Base-by-base conservation (phyloP, 2,797 vertebrate genomes). In the Eulemur rubriventer region DNA sequence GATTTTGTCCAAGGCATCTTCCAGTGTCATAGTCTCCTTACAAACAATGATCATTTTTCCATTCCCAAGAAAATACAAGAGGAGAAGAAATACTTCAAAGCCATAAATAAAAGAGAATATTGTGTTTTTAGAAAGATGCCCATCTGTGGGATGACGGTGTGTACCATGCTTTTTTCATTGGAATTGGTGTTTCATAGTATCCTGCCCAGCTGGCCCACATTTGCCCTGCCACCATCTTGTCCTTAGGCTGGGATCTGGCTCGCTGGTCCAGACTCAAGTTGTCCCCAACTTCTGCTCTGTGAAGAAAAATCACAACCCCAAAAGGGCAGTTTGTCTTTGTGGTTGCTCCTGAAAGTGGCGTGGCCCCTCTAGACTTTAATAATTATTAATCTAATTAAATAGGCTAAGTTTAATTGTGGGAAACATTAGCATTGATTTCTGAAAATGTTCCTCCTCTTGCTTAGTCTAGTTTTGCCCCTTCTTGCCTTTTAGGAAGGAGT, bases 211-310 rank as follows among this genome's bases (percentile, higher is more conserved):
- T 0, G 9, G 26, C 28, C 73, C 6, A 6, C 6, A 2, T 43
- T 33, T 59, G 59, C 11, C 41, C 8, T n/a, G 1, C 7, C 1
- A 6, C 20, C 63, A 1, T 28, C 12, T 24, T 33, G 0, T 17
- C 18, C 28, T 84, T 20, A 57, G 41, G 6, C 48, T 20, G n/a
- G 72, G 16, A 18, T 57, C 38, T 4, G 14, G 38, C 57, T 55
- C 18, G 26, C 22, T 9, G 3, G 26, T 43, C 33, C 30, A 75
- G 61, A 46, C 9, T 75, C 70, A 30, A 6, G 10, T 48, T 0
- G 6, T 38, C 52, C 33, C 33, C 43, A 2, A 35, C 75, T 67
- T 84, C 70, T 50, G 11, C 70, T 67, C 50, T 24, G 1, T 28
- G 14, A 50, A 76, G 59, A 81, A 63, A 55, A 63, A 30, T 28